Percentiles rank a stretch among this genome's conserved stretches.
phyloP scores from a whole-genome alignment of 2,113 vertebrate species.

The Merops nubicus region DNA sequence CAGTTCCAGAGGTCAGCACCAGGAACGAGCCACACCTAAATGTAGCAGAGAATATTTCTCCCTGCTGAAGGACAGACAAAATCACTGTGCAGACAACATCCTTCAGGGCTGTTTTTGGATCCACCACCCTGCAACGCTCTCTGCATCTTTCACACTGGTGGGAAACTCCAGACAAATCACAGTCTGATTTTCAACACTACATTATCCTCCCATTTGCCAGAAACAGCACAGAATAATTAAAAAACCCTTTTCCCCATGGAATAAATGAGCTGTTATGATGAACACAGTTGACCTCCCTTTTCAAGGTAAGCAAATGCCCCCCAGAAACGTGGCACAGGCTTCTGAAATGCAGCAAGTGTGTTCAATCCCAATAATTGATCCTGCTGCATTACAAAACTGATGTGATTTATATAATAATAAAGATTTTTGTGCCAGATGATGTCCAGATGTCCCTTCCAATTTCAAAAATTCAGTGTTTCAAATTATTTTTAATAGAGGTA shows the following conservation, averaged over 20 bases:
- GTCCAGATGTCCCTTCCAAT: not conserved
- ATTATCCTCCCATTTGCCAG: conserved; percentile 26
- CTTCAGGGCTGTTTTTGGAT: not conserved
- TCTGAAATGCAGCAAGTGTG: not conserved
- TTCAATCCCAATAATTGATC: not conserved
- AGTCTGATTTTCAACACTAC: conserved; percentile 28
- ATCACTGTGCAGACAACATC: not conserved
- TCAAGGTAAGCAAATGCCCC: conserved; percentile 7
- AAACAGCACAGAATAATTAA: conserved; percentile 34
- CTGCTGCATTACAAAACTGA: not conserved
- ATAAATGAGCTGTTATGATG: conserved; percentile 4
- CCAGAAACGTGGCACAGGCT: not conserved
- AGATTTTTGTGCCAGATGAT: not conserved
- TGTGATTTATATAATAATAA: not conserved
- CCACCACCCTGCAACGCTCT: conserved; percentile 6
- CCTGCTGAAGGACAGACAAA: not conserved
- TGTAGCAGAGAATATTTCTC: not conserved
- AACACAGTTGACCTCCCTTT: conserved; percentile 13
- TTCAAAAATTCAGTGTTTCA: not conserved
- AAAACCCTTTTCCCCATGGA: conserved; percentile 21
- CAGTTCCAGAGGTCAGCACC: not conserved
- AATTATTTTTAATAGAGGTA: not conserved
- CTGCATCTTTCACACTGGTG: not conserved
- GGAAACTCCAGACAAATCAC: conserved; percentile 37
- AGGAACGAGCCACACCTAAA: not conserved